phyloP scores from a whole-genome alignment of 2,888 invertebrate species.

The Microchrysa polita region DNA sequence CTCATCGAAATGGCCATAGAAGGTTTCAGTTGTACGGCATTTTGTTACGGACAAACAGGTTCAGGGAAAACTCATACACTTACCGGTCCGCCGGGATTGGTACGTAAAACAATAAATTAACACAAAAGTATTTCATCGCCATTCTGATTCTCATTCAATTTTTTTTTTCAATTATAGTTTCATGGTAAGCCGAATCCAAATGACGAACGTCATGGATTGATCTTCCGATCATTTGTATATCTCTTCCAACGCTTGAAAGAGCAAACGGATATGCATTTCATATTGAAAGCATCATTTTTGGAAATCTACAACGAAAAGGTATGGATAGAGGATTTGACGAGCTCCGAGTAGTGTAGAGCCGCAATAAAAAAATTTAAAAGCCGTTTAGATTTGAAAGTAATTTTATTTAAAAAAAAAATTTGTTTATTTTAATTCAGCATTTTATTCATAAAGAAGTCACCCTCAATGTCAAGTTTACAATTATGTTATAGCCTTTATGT shows the following conservation, averaged over 20 bases:
- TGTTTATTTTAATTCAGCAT: too few species aligned
- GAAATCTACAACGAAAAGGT: constrained; percentile 99
- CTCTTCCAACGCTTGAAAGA: constrained; percentile 84
- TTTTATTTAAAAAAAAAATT: too few species aligned
- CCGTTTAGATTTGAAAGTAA: too few species aligned
- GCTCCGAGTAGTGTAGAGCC: neutral
- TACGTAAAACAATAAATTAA: constrained; percentile 59
- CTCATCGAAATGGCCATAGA: constrained; percentile 94
- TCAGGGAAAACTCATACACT: constrained; percentile 96
- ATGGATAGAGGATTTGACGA: too few species aligned
- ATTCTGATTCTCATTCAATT: neutral
- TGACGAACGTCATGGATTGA: constrained; percentile 83
- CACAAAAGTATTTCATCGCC: neutral
- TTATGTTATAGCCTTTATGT: too few species aligned
- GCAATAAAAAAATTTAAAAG: too few species aligned
- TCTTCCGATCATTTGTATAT: constrained; percentile 90
- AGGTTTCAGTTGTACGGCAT: constrained; percentile 92
- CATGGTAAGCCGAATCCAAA: constrained; percentile 72
- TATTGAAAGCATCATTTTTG: constrained; percentile 90
- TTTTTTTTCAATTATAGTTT: constrained; percentile 66
- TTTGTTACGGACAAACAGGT: constrained; percentile 97
- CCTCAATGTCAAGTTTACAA: too few species aligned
- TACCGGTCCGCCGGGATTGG: constrained; percentile 89
- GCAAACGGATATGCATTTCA: constrained; percentile 79
- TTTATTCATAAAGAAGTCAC: too few species aligned